These are phyloP conservation scores for Meiosimyza decipiens DNA, from an alignment of 2,888 invertebrate genomes.

Conservation along the genomic window DNA sequence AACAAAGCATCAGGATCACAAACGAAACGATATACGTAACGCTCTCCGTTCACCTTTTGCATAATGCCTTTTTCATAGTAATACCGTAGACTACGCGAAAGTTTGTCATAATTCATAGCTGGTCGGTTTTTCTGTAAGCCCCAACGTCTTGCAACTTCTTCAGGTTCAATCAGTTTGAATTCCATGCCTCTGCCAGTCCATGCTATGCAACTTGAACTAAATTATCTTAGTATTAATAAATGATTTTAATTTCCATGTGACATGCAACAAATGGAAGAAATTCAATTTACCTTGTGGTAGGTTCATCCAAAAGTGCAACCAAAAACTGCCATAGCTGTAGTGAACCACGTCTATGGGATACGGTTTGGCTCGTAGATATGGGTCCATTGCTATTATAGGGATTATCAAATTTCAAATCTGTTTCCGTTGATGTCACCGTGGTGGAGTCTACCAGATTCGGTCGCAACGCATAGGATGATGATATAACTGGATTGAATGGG, in stretches of 20 bases:
- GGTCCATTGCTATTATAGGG: conserved; percentile 59
- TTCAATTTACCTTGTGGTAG: conserved; percentile 67
- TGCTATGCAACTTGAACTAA: conserved; percentile 83
- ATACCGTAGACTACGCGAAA: conserved; percentile 92
- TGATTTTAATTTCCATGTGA: conserved; percentile 11
- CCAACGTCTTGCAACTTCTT: conserved; percentile 96
- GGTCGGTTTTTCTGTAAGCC: conserved; percentile 96
- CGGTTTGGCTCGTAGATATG: conserved; percentile 59
- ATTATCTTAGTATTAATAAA: conserved; percentile 23
- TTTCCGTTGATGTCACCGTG: conserved; percentile 62
- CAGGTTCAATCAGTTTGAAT: conserved; percentile 95
- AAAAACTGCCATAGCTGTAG: conserved; percentile 96
- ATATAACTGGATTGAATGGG: conserved; percentile 62
- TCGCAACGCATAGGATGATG: conserved; percentile 63
- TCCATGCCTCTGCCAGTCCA: conserved; percentile 97
- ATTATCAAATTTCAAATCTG: conserved; percentile 62
- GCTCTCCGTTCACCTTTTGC: conserved; percentile 96
- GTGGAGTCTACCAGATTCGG: conserved; percentile 60
- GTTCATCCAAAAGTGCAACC: conserved; percentile 81
- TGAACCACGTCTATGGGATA: conserved; percentile 80
- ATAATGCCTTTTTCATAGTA: conserved; percentile 99
- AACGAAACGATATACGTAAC: conserved; percentile 97
- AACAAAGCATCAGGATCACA: conserved; percentile 93
- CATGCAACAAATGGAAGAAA: conserved; percentile 8
- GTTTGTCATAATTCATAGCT: conserved; percentile 97